A percentile compares a stretch with the other conserved stretches of the same genome.
These are phyloP conservation scores for Enteromius viviparus DNA, from an alignment of 2,797 vertebrate species.

Conservation along the genomic window DNA sequence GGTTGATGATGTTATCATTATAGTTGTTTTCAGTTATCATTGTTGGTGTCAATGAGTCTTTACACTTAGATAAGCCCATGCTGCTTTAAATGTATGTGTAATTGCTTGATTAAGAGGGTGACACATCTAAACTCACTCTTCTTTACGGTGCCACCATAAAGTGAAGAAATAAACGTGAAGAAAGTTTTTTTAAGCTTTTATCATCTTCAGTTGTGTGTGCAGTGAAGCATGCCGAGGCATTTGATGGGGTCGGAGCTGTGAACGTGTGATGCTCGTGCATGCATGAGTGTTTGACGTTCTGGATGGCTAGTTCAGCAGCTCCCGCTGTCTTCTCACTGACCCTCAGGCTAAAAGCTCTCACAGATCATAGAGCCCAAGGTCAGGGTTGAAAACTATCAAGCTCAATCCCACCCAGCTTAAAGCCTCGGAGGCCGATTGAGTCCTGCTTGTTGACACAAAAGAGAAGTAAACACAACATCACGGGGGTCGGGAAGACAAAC, in stretches of 20 bases:
- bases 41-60: neutral
- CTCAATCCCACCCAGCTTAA: conserved; percentile 27
- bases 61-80: neutral
- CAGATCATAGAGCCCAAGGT: conserved; percentile 43
- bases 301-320: conserved; percentile 31
- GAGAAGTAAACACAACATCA: conserved; percentile 27
- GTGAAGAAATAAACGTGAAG: neutral
- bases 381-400: conserved; percentile 38
- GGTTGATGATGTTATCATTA: neutral
- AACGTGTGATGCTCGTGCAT: neutral
- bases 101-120: neutral
- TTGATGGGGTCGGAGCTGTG: neutral
- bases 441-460: conserved; percentile 21
- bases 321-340: conserved; percentile 40
- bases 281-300: conserved; percentile 22
- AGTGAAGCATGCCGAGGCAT: neutral
- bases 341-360: conserved; percentile 20
- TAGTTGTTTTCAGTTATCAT: neutral
- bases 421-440: conserved; percentile 6
- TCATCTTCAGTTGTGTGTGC: neutral
- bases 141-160: neutral
- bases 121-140: neutral
- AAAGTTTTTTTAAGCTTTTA: neutral
- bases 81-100: neutral
- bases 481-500: neutral